phyloP scores from a whole-genome alignment of 2,888 invertebrate genomes.

The Litoditis marina region DNA sequence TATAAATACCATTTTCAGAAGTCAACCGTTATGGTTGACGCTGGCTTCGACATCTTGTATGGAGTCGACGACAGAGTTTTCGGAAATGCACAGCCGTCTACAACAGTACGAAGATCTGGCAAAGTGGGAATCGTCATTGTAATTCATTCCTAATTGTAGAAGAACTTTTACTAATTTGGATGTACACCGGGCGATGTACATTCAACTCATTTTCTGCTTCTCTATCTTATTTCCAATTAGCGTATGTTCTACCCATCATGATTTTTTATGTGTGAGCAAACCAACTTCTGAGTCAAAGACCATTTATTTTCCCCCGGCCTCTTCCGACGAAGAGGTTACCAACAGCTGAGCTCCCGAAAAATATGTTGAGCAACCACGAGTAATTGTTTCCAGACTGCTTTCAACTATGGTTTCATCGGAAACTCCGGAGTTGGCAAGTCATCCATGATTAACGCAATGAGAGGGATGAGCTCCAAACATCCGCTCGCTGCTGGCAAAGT shows the following conservation, averaged over 20 bases:
- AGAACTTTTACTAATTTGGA: neutral
- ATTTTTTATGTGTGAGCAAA: too few relatives aligned
- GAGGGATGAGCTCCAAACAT: constrained; percentile 44
- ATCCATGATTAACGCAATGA: constrained; percentile 41
- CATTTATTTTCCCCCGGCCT: too few relatives aligned
- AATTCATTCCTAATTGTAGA: neutral
- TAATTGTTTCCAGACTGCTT: constrained; percentile 25
- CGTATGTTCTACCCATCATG: too few relatives aligned
- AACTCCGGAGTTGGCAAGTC: constrained; percentile 39
- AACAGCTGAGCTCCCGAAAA: too few relatives aligned
- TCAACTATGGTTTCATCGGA: constrained; percentile 49
- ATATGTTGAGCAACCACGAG: too few relatives aligned
- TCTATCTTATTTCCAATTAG: too few relatives aligned
- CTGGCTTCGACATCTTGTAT: constrained; percentile 46
- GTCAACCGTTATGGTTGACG: constrained; percentile 42
- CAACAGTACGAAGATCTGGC: constrained; percentile 36
- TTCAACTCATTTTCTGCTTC: too few relatives aligned
- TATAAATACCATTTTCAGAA: constrained; percentile 19
- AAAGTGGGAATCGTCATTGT: constrained; percentile 17
- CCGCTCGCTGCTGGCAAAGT: constrained; percentile 42
- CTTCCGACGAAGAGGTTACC: too few relatives aligned
- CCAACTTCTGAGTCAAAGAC: too few relatives aligned
- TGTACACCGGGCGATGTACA: too few relatives aligned
- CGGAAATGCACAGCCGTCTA: constrained; percentile 38
- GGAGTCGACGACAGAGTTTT: constrained; percentile 43